Conservation (phyloP, 30 jellyfish, hydroid and myxozoan species). For the Calvadosia cruxmelitensis region DNA sequence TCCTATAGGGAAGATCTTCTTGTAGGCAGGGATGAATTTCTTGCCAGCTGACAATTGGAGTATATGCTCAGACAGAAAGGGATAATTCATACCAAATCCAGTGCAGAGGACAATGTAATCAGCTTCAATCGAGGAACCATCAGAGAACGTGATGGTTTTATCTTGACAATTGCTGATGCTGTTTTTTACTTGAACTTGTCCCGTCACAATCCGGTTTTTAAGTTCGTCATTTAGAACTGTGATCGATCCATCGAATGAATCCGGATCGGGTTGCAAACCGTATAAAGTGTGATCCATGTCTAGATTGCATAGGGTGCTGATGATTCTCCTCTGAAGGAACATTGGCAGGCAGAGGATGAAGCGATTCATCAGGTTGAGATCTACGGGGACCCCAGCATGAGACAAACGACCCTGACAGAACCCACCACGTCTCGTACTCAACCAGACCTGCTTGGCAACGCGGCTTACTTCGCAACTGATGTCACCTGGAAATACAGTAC, state of each 20-base stretch:
- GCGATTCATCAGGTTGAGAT: conserved; percentile 13
- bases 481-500: conserved; percentile 31
- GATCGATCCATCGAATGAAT: not conserved
- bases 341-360: conserved; percentile 3
- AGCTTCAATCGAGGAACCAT: conserved; percentile 32
- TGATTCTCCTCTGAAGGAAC: not conserved
- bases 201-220: conserved; percentile 38
- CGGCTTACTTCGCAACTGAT: conserved; percentile 69
- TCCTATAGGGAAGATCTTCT: conserved; percentile 37
- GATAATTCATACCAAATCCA: conserved; percentile 50
- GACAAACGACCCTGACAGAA: conserved; percentile 29
- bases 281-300: conserved; percentile 15
- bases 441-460: conserved; percentile 60
- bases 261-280: conserved; percentile 23
- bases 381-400: conserved; percentile 41
- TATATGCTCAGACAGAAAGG: conserved; percentile 30
- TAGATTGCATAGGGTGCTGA: conserved; percentile 8
- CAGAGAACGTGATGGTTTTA: conserved; percentile 20
- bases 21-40: conserved; percentile 40
- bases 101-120: conserved; percentile 63
- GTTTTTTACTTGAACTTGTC: conserved; percentile 21
- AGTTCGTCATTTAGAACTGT: conserved; percentile 41
- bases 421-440: conserved; percentile 90
- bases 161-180: conserved; percentile 6
- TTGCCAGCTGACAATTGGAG: conserved; percentile 18